These are phyloP conservation scores for Tubulanus polymorphus DNA, from an alignment of 2,888 invertebrate genomes.

Conservation along the genomic window DNA sequence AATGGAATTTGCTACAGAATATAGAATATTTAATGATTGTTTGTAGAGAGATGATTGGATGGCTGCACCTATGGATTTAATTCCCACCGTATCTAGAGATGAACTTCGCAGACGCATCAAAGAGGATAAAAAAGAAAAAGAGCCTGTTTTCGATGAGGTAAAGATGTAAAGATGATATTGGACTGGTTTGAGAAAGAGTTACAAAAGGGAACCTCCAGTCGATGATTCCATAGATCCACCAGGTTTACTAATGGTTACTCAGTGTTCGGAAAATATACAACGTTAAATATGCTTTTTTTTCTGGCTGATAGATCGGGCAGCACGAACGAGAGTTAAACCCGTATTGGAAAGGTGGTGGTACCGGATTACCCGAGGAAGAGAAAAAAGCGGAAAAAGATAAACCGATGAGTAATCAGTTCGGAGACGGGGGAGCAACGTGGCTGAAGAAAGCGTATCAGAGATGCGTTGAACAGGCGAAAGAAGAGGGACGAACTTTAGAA, in stretches of 20 bases:
- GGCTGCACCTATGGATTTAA: conserved; percentile 61
- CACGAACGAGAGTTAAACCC: conserved; percentile 81
- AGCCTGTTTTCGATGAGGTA: conserved; percentile 10
- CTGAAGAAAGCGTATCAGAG: conserved; percentile 58
- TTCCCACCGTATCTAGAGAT: conserved; percentile 50
- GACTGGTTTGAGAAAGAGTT: too few relatives aligned
- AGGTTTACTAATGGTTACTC: too few relatives aligned
- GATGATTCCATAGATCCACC: too few relatives aligned
- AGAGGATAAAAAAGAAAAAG: conserved; percentile 27
- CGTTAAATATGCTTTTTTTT: conserved; percentile 54
- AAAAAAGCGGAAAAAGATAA: conserved; percentile 6
- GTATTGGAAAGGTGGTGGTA: conserved; percentile 86
- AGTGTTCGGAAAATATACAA: too few relatives aligned
- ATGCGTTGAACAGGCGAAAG: conserved; percentile 59
- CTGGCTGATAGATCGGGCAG: conserved; percentile 66
- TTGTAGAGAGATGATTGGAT: conserved; percentile 74
- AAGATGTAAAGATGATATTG: too few relatives aligned
- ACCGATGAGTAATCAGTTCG: conserved; percentile 40
- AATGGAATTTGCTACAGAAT: too few relatives aligned
- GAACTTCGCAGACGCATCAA: conserved; percentile 33
- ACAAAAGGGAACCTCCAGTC: too few relatives aligned
- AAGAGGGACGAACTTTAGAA: conserved; percentile 58
- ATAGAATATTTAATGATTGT: not conserved
- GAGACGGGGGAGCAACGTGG: conserved; percentile 59
- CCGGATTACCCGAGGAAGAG: conserved; percentile 66